Base-by-base conservation (phyloP, 2,888 invertebrate species). In the Emmelina monodactyla region DNA sequence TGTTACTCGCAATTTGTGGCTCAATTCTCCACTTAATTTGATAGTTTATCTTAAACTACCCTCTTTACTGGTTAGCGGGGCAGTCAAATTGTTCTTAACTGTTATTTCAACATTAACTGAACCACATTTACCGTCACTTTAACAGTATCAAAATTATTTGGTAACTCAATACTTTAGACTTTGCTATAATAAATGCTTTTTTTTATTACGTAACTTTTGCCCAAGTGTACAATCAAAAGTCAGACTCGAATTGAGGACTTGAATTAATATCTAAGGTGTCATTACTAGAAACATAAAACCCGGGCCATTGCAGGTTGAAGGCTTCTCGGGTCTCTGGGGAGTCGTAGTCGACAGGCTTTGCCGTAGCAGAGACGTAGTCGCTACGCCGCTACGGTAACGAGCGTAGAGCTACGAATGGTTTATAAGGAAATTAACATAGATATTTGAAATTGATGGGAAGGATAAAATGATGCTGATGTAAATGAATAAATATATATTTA, bases 341-440 rank as follows among this genome's bases (percentile, higher is more conserved):
- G 55, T 58, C 65, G 72, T 76, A 71, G 70, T 53, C 47, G 45
- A 47, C 44, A 53, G 44, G 62, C 75, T 72, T 72, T 72, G 64
- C 53, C 69, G 72, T 73, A 71, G 68, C 62, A 58, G 51, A 50
- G 53, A 50, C 63, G 68, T 62, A 67, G 67, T 55, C 50, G 46
- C 62, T n/a, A n/a, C n/a, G n/a, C 55, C 50, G 46, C 62, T 65
- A 64, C 67, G 58, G 58, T 55, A 62, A 63, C 62, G 55, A 60
- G 54, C 41, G 46, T 55, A 75, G 73, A 66, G 46, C 46, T 64
- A 58, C 42, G 38, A 34, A 44, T 15, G 19, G 19, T n/a, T n/a
- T n/a, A n/a, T n/a, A n/a, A n/a, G n/a, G n/a, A n/a, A n/a, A n/a
- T n/a, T n/a, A n/a, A n/a, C n/a, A n/a, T n/a, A n/a, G n/a, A n/a